Conservation (phyloP, 2,888 invertebrate genomes). For the Caenorhabditis doughertyi region DNA sequence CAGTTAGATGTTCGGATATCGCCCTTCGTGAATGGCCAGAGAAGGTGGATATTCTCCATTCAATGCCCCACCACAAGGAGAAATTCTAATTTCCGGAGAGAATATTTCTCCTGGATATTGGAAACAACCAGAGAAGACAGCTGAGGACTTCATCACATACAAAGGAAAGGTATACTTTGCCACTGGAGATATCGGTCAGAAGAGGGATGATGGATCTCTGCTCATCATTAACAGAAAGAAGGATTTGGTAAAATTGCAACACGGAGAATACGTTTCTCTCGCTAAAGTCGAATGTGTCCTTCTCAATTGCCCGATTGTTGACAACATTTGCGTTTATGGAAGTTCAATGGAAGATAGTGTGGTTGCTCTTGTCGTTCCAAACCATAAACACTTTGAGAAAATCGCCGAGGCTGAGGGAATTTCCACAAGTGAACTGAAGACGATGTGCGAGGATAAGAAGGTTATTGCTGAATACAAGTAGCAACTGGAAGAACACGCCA, state of each 20-base stretch:
- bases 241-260: too few relatives aligned
- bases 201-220: too few relatives aligned
- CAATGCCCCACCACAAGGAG: conserved; percentile 93
- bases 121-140: too few relatives aligned
- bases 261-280: too few relatives aligned
- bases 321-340: conserved; percentile 98
- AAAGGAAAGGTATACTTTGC: too few relatives aligned
- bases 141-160: too few relatives aligned
- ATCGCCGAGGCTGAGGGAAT: conserved; percentile 87
- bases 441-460: conserved; percentile 88
- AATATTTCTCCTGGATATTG: too few relatives aligned
- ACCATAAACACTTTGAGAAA: conserved; percentile 85
- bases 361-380: conserved; percentile 93
- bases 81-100: conserved; percentile 91
- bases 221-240: too few relatives aligned
- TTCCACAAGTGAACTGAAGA: conserved; percentile 73
- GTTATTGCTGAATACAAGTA: conserved; percentile 90
- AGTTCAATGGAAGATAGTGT: conserved; percentile 89
- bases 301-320: too few relatives aligned
- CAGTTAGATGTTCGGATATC: too few relatives aligned
- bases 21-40: conserved; percentile 94
- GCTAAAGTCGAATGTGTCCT: too few relatives aligned
- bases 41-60: conserved; percentile 92
- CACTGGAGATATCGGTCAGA: too few relatives aligned
- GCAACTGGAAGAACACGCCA: conserved; percentile 85